Evolutionary conservation across 1,140 invertebrate genomes (phyloP).

Genomic region (Tribolium castaneum): DNA sequence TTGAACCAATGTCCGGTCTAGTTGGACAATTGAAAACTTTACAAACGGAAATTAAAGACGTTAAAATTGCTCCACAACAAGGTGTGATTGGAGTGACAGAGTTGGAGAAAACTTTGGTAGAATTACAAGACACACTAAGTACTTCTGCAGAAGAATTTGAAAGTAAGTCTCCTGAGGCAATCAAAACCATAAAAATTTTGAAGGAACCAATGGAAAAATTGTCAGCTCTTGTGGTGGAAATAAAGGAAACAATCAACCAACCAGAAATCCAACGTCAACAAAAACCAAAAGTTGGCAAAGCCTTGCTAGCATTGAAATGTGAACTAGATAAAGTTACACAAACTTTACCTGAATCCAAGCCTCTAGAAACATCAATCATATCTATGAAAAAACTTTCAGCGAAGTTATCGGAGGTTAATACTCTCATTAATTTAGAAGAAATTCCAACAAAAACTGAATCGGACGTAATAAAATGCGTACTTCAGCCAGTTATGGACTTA

Average conservation of each 20-base stretch:
- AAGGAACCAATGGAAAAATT: constrained; percentile 17
- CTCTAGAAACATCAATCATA: neutral
- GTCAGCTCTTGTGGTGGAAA: constrained; percentile 13
- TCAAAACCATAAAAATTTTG: neutral
- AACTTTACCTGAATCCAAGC: neutral
- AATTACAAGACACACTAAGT: neutral
- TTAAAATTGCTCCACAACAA: neutral
- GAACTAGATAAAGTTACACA: constrained; percentile 15
- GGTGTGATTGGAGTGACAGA: neutral
- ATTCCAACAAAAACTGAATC: neutral
- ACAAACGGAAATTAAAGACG: neutral
- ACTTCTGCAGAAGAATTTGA: neutral
- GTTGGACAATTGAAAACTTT: neutral
- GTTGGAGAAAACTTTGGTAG: neutral
- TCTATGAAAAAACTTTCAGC: constrained; percentile 10
- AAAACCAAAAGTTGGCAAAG: constrained; percentile 7
- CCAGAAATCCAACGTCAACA: constrained; percentile 4
- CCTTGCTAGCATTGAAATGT: constrained; percentile 22
- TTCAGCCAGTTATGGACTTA: constrained; percentile 3
- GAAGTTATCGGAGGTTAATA: constrained; percentile 5
- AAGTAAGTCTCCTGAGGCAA: neutral
- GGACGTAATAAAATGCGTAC: neutral
- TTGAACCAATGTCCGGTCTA: neutral
- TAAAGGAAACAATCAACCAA: neutral
- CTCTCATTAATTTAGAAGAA: neutral